phyloP scores from a whole-genome alignment of 2,888 invertebrate species.

The Charanyca ferruginea region DNA sequence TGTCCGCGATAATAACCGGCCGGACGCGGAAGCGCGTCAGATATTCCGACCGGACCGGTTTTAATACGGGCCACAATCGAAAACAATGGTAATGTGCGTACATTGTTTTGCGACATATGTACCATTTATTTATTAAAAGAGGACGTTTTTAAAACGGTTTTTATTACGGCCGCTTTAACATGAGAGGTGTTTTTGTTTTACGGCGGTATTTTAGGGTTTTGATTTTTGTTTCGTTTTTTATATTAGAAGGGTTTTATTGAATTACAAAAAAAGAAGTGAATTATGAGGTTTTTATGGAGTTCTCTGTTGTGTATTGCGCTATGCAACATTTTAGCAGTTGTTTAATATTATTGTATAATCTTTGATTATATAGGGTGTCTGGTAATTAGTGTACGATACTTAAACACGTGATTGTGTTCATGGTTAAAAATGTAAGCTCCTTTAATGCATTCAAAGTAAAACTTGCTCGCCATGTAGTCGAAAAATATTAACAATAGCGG shows the following conservation, averaged over 20 bases:
- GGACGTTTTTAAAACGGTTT: conserved; percentile 51
- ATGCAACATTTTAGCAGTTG: background rate
- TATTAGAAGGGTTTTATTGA: conserved; percentile 13
- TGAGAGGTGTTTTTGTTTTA: conserved; percentile 34
- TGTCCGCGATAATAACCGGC: conserved; percentile 63
- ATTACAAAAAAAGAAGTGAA: background rate
- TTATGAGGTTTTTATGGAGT: background rate
- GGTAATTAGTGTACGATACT: too few relatives aligned
- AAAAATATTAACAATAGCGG: too few relatives aligned
- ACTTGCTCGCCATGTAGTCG: too few relatives aligned
- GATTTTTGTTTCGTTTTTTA: conserved; percentile 12
- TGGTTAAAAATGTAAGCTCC: too few relatives aligned
- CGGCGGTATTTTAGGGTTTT: conserved; percentile 14
- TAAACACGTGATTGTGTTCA: too few relatives aligned
- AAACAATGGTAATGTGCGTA: conserved; percentile 67
- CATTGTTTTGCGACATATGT: conserved; percentile 68
- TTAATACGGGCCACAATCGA: conserved; percentile 67
- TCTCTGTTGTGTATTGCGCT: background rate
- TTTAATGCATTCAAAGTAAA: too few relatives aligned
- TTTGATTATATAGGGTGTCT: too few relatives aligned
- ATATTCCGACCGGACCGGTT: conserved; percentile 65
- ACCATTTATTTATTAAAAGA: conserved; percentile 64
- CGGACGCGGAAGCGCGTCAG: conserved; percentile 67
- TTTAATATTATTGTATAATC: too few relatives aligned
- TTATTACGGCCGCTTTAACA: conserved; percentile 55